Evolutionary conservation across 2,888 invertebrate genomes (phyloP).

Genomic region (Scaptomyza parva): DNA sequence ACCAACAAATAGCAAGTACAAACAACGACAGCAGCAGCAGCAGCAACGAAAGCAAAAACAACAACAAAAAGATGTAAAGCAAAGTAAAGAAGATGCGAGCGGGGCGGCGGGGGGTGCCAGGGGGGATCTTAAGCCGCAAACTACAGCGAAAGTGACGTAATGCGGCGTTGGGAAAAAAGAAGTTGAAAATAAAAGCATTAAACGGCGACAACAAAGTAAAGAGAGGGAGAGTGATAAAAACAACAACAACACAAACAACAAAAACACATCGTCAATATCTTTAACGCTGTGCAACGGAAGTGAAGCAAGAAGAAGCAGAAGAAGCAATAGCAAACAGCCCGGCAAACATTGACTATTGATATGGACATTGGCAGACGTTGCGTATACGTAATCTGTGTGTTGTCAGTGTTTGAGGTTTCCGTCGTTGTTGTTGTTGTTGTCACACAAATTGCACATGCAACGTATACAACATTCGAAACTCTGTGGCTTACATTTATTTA

Average conservation of each 20-base stretch:
- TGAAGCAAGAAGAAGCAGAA: constrained; percentile 25
- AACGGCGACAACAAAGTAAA: constrained; percentile 59
- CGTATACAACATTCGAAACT: constrained; percentile 19
- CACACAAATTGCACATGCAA: constrained; percentile 57
- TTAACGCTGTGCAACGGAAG: constrained; percentile 44
- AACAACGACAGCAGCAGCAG: constrained; percentile 33
- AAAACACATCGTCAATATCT: constrained; percentile 62
- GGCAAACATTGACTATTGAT: constrained; percentile 46
- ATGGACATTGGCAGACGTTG: constrained; percentile 35
- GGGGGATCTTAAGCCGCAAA: constrained; percentile 55
- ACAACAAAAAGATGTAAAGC: constrained; percentile 43
- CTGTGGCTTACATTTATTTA: constrained; percentile 45
- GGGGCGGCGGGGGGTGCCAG: background rate
- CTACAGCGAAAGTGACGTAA: constrained; percentile 75
- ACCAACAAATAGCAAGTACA: constrained; percentile 62
- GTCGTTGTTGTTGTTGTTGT: constrained; percentile 5
- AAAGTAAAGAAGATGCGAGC: background rate
- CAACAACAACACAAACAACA: no score
- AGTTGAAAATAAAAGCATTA: constrained; percentile 59
- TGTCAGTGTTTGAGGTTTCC: constrained; percentile 13
- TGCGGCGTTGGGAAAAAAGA: constrained; percentile 37
- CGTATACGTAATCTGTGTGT: constrained; percentile 40
- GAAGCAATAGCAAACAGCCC: constrained; percentile 15
- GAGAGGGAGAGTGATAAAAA: constrained; percentile 10
- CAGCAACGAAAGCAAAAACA: constrained; percentile 24